phyloP scores from a whole-genome alignment of 2,888 invertebrate genomes.

The Brachyptera putata region DNA sequence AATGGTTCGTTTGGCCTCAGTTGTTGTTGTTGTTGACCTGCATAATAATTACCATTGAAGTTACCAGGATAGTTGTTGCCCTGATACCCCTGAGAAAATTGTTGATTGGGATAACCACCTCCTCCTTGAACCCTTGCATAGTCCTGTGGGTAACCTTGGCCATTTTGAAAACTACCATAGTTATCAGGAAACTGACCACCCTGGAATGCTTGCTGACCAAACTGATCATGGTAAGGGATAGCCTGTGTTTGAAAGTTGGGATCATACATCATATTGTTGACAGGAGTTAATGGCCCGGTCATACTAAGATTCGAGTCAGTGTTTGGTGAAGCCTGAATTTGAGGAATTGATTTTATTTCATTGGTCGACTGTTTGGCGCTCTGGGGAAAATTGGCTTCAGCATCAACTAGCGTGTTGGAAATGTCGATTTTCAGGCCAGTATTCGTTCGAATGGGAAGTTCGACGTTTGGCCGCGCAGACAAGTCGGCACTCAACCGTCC shows the following conservation, averaged over 20 bases:
- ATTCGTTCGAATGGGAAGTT: neutral
- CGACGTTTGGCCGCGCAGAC: neutral
- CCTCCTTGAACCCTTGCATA: neutral
- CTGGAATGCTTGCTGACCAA: neutral
- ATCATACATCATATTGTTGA: neutral
- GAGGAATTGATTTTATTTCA: too few species aligned
- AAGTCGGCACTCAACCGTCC: too few species aligned
- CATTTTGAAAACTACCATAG: too few species aligned
- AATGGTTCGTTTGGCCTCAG: neutral
- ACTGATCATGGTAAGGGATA: neutral
- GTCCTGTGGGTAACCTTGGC: too few species aligned
- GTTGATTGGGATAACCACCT: conserved; percentile 1
- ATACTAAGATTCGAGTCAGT: too few species aligned
- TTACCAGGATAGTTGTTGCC: neutral
- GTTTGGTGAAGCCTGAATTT: too few species aligned
- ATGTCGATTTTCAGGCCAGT: conserved; percentile 15
- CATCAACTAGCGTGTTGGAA: conserved; percentile 5
- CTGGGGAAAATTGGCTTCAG: neutral
- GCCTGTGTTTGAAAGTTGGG: neutral
- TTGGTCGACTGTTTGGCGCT: too few species aligned
- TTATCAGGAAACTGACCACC: too few species aligned
- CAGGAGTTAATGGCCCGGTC: too few species aligned
- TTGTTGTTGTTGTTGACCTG: neutral
- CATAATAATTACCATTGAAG: neutral
- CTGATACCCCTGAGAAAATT: neutral